Evolutionary conservation across 2,888 invertebrate genomes (phyloP).

Genomic region (Ommatoiulus sabulosus): DNA sequence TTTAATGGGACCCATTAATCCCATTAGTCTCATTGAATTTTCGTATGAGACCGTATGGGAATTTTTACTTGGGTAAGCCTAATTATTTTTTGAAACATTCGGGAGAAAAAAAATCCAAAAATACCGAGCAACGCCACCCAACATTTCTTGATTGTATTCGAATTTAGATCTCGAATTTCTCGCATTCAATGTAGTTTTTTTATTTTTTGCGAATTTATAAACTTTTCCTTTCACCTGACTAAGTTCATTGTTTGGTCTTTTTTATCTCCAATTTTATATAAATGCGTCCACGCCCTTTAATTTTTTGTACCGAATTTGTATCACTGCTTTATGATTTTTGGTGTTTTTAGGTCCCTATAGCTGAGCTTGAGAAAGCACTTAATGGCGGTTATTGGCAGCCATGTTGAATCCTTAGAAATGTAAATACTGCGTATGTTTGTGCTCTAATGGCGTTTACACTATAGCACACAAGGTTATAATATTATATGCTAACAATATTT

Average conservation of each 20-base stretch:
- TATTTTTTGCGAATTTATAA: background rate
- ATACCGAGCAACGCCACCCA: background rate
- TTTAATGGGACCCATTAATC: too few species aligned
- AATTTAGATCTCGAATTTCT: slow-evolving; percentile 48
- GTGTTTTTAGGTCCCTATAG: background rate
- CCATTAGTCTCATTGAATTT: too few species aligned
- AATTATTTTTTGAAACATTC: slow-evolving; percentile 16
- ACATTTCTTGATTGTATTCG: slow-evolving; percentile 8
- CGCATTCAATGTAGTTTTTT: slow-evolving; percentile 5
- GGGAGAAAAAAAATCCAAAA: background rate
- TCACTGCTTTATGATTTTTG: background rate
- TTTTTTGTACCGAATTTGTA: background rate
- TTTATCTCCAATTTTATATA: background rate
- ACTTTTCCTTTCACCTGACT: slow-evolving; percentile 7
- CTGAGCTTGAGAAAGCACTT: background rate
- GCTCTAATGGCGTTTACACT: too few species aligned
- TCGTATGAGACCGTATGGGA: too few species aligned
- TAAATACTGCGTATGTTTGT: too few species aligned
- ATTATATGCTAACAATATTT: too few species aligned
- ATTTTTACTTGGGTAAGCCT: too few species aligned
- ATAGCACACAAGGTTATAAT: too few species aligned
- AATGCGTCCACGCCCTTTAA: slow-evolving; percentile 38
- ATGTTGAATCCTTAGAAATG: too few species aligned
- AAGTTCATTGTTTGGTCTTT: slow-evolving; percentile 37
- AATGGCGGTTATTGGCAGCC: background rate